phyloP scores from a whole-genome alignment of 2,113 vertebrate species.

The Macrotis lagotis region DNA sequence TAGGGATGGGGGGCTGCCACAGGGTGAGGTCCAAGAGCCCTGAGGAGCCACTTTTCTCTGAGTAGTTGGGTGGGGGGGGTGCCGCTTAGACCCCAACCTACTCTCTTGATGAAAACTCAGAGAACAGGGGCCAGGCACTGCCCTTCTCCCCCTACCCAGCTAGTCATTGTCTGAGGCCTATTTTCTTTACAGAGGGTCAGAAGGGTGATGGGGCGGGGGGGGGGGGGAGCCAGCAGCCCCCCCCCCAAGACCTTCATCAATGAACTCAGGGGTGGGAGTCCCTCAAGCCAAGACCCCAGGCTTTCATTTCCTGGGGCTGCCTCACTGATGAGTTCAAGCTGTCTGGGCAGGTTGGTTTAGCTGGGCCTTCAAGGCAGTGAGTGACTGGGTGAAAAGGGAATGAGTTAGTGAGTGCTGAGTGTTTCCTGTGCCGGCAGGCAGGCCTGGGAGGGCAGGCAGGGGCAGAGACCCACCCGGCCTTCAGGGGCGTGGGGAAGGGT shows the following conservation, averaged over 20 bases:
- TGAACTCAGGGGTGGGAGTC: background rate
- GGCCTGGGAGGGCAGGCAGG: no score
- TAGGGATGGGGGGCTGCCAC: no score
- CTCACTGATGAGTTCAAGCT: background rate
- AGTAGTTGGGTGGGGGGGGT: slow-evolving; percentile 50
- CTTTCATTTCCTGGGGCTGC: no score
- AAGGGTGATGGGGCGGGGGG: slow-evolving; percentile 61
- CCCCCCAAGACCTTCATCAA: no score
- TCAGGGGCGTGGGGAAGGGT: no score
- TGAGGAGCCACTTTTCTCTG: slow-evolving; percentile 29
- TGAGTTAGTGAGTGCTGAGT: no score
- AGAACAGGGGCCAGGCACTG: slow-evolving; percentile 29
- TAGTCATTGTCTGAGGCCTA: slow-evolving; percentile 77
- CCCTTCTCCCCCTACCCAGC: slow-evolving; percentile 16
- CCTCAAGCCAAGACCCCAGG: background rate
- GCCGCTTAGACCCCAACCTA: no score
- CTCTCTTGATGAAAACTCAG: slow-evolving; percentile 33
- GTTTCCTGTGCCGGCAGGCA: no score
- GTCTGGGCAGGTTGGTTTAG: background rate
- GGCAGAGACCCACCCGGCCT: no score
- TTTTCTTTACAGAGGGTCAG: slow-evolving; percentile 77
- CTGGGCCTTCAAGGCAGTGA: background rate
- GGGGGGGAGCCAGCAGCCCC: slow-evolving; percentile 6
- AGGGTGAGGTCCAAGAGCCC: background rate
- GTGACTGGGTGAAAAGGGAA: no score